Evolutionary conservation across 2,797 vertebrate genomes (phyloP).

Genomic region (Megaceryle alcyon): DNA sequence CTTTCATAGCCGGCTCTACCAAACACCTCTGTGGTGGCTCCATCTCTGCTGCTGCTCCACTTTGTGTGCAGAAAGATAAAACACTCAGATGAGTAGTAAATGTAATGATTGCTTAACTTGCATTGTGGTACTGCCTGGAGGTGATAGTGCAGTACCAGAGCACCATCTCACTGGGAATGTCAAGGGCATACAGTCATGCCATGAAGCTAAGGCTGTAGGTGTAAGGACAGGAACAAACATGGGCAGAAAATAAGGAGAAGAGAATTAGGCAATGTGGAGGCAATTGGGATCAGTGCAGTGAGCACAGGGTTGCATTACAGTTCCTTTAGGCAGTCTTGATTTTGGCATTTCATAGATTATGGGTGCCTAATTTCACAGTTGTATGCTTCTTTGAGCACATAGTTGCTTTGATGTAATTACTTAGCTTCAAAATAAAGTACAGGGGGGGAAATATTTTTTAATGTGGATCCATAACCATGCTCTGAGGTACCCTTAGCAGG

Average conservation of each 20-base stretch:
- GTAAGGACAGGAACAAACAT: not conserved
- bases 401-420: not conserved
- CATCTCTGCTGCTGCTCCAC: accelerated
- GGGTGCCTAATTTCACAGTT: not conserved
- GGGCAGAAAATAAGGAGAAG: not conserved
- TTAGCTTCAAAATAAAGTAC: not conserved
- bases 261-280: not conserved
- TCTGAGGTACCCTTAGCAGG: not conserved
- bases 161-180: accelerated
- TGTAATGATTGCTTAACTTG: not conserved
- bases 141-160: accelerated
- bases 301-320: not conserved
- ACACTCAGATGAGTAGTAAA: not conserved
- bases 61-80: not conserved
- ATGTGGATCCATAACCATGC: not conserved
- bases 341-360: not conserved
- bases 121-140: not conserved
- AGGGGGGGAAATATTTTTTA: not conserved
- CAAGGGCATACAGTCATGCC: not conserved
- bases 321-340: not conserved
- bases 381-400: not conserved
- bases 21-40: accelerated
- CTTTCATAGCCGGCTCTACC: not conserved
- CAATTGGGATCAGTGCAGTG: not conserved
- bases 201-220: not conserved